Percentiles rank a stretch among this genome's conserved stretches.
These are phyloP conservation scores for Apodemus agrarius DNA, from an alignment of 2,797 vertebrate species.

Conservation along the genomic window DNA sequence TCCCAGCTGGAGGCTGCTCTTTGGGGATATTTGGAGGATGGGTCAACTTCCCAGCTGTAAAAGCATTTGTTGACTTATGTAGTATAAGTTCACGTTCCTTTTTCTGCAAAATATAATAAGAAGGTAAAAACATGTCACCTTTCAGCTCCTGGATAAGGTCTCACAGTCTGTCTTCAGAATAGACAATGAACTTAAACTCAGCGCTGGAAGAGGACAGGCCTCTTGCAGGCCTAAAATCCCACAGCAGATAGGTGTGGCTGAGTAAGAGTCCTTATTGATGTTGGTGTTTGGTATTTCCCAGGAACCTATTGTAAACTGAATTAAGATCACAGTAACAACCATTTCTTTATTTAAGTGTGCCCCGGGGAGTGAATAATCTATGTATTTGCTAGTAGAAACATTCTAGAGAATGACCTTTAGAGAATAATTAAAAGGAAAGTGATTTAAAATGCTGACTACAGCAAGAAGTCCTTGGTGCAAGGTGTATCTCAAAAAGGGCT, in stretches of 20 bases:
- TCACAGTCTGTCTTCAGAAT: not conserved
- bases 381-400: not conserved
- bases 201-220: not conserved
- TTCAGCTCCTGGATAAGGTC: not conserved
- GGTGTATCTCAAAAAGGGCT: not conserved
- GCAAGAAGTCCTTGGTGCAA: not conserved
- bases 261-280: not conserved
- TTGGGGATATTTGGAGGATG: constrained; percentile 95
- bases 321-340: not conserved
- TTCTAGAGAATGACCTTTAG: not conserved
- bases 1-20: constrained; percentile 92
- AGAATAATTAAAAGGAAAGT: not conserved
- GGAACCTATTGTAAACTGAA: not conserved
- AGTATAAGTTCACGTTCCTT: constrained; percentile 94
- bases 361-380: not conserved
- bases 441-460: not conserved
- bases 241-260: no score
- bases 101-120: constrained; percentile 89
- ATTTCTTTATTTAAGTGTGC: not conserved
- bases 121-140: not conserved
- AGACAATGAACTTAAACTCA: not conserved
- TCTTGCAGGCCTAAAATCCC: not conserved
- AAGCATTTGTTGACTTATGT: constrained; percentile 94
- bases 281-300: not conserved
- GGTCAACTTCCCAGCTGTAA: constrained; percentile 91